Evolutionary conservation across 2,888 invertebrate species (phyloP), one percentile per base, ranked within the genome.

Genomic region (Hydroisotoma schaefferi): DNA sequence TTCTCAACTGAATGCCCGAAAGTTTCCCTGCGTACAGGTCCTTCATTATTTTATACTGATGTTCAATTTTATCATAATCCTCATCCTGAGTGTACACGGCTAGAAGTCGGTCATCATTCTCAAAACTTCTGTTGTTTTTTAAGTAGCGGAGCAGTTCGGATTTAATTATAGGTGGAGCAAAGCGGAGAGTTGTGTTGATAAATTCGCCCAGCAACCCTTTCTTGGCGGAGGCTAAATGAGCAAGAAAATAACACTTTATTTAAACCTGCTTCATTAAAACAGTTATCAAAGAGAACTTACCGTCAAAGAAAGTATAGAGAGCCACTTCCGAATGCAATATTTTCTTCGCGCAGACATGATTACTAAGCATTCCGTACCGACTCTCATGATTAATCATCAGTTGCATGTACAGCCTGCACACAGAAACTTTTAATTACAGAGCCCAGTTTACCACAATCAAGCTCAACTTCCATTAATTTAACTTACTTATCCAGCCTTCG

Each of bases 401-500:
- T 18, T 40, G 15, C 40, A 40, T 40, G n/a, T 15, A 15, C 20
- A 40, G 20, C 15, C 40, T 40, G 40, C 8, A 40, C 15, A 8
- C 20, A 4, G 8, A 20, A 40, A 40, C 20, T 6, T 10, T 6
- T 10, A 33, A 33, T 33, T 33, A 33, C 8, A 33, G 15, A 33
- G 8, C 6, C 33, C 33, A 33, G n/a, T n/a, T n/a, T n/a, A n/a
- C n/a, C n/a, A 33, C 6, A 33, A 15, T 33, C 6, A 33, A 33
- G 33, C 6, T 33, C 15, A 33, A 33, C 8, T 33, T 33, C 8
- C 6, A 33, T 33, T 10, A 6, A 33, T 15, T 33, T 15, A 33
- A 15, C 49, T 61, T 66, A 72, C 72, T 58, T 70, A 29, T 63
- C 63, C 15, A 71, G 43, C 40, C 43, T 58, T n/a, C 51, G 49